phyloP scores from a whole-genome alignment of 2,888 invertebrate species.

The Morpho achilles region DNA sequence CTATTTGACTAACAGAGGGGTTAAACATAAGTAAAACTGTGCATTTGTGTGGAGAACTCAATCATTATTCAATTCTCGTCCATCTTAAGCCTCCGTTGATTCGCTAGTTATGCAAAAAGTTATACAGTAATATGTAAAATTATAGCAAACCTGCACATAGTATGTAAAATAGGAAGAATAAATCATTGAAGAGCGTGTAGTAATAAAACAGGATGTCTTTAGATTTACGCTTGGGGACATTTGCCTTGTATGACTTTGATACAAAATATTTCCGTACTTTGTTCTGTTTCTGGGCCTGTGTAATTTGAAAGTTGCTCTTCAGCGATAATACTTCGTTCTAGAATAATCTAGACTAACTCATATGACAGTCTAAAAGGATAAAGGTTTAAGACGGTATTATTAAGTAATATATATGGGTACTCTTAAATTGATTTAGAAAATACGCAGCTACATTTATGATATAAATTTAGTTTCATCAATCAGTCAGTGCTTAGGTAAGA shows the following conservation, averaged over 20 bases:
- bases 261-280: neutral
- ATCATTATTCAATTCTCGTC: neutral
- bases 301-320: neutral
- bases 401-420: too few species aligned
- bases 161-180: slow-evolving; percentile 12
- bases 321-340: too few species aligned
- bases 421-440: too few species aligned
- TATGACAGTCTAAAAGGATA: too few species aligned
- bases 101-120: slow-evolving; percentile 7
- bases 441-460: too few species aligned
- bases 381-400: too few species aligned
- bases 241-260: slow-evolving; percentile 10
- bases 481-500: too few species aligned
- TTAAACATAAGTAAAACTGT: too few species aligned
- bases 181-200: slow-evolving; percentile 10
- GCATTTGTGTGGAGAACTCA: too few species aligned
- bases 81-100: neutral
- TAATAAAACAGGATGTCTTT: slow-evolving; percentile 10
- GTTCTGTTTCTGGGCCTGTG: neutral
- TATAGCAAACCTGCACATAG: slow-evolving; percentile 7
- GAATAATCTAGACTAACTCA: too few species aligned
- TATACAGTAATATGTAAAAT: slow-evolving; percentile 10
- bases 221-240: slow-evolving; percentile 6
- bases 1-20: too few species aligned
- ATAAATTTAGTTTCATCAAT: too few species aligned